These are phyloP conservation scores for Alloplasta piceator DNA, from an alignment of 2,888 invertebrate species.

Conservation along the genomic window DNA sequence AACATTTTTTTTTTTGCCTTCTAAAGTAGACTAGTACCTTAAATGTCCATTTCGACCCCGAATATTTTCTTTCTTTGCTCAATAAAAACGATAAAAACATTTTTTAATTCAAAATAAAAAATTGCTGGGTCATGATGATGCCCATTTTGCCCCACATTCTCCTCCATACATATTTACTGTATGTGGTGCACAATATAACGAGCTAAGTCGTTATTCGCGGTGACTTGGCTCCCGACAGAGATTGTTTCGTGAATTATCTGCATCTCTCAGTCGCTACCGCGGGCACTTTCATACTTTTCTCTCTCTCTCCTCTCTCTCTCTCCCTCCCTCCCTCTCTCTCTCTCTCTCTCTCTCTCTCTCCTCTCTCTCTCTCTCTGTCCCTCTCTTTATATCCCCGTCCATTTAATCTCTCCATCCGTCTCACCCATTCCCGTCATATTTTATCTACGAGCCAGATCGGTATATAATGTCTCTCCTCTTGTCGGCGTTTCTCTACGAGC, in stretches of 20 bases:
- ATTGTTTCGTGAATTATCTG: constrained; percentile 72
- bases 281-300: constrained; percentile 36
- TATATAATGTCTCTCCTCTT: constrained; percentile 39
- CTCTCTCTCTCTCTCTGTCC: background rate
- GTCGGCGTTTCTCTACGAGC: constrained; percentile 49
- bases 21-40: too few species aligned
- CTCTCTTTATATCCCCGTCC: background rate
- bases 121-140: background rate
- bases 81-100: too few species aligned
- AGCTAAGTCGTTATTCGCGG: constrained; percentile 72
- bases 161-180: background rate
- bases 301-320: constrained; percentile 30
- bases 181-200: constrained; percentile 67
- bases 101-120: too few species aligned
- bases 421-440: constrained; percentile 59
- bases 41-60: background rate
- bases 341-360: constrained; percentile 6
- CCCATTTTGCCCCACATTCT: background rate
- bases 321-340: background rate
- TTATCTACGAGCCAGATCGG: constrained; percentile 56
- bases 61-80: background rate
- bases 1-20: too few species aligned
- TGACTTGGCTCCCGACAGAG: constrained; percentile 66
- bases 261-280: constrained; percentile 73
- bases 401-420: constrained; percentile 37